Conservation (phyloP, 2,888 invertebrate species). For the Drosophila formosana region DNA sequence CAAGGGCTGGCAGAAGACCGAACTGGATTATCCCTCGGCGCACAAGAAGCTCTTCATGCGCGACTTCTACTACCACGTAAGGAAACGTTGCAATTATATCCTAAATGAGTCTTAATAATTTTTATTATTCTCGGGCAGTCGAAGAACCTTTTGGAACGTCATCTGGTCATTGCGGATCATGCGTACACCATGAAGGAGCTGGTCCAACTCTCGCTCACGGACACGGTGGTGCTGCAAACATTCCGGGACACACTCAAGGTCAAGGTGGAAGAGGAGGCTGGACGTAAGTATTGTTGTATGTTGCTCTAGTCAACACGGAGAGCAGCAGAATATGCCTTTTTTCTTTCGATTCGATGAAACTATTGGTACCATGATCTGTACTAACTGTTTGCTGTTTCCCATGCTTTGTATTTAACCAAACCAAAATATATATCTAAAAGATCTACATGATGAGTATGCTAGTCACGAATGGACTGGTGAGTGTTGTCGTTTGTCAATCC, state of each 20-base stretch:
- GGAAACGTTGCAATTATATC: no score
- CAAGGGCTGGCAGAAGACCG: slow-evolving; percentile 93
- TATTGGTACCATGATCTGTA: slow-evolving; percentile 65
- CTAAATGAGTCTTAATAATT: background rate
- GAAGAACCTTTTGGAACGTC: slow-evolving; percentile 93
- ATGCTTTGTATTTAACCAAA: slow-evolving; percentile 59
- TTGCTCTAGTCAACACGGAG: slow-evolving; percentile 2
- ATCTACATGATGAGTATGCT: slow-evolving; percentile 84
- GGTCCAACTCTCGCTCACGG: slow-evolving; percentile 85
- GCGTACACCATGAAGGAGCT: slow-evolving; percentile 93
- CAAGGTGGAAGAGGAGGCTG: slow-evolving; percentile 90
- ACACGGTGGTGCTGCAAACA: slow-evolving; percentile 89
- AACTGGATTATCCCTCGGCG: slow-evolving; percentile 91
- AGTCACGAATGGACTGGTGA: slow-evolving; percentile 85
- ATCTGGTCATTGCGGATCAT: slow-evolving; percentile 92
- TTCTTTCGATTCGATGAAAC: slow-evolving; percentile 42
- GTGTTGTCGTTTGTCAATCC: slow-evolving; percentile 74
- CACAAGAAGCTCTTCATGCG: slow-evolving; percentile 94
- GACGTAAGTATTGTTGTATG: slow-evolving; percentile 87
- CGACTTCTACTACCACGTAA: slow-evolving; percentile 92
- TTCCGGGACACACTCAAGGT: slow-evolving; percentile 90
- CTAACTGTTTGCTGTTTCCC: slow-evolving; percentile 66
- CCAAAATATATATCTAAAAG: slow-evolving; percentile 65
- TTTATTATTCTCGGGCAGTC: slow-evolving; percentile 87
- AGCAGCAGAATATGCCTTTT: slow-evolving; percentile 31